Evolutionary conservation across 2,113 vertebrate genomes (phyloP), one percentile per base, ranked within the genome.

Genomic region (Lampris megalopsis): DNA sequence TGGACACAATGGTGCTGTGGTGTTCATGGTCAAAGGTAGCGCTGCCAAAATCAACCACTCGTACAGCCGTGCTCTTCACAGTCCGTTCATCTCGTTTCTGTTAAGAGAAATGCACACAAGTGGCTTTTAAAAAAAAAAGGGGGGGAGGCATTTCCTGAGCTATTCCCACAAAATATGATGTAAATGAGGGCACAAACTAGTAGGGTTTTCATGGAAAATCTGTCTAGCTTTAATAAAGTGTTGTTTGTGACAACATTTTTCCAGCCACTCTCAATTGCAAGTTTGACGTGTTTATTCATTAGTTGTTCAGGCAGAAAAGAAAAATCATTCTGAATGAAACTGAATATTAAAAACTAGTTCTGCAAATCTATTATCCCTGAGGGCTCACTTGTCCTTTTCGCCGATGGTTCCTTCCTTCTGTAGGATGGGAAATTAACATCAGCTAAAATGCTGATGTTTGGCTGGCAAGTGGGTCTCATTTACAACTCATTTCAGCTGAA

Each of bases 1-100:
- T 99, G 8, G 97, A 98, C 47, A 99, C 96, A 0, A 98, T 96
- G 4, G 97, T 97, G 91, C 97, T 98, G 92, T 99, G 98, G 66
- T 99, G 97, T 75, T 99, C 97, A 0, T 98, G 96, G 82, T 99
- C 97, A 60, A 99, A 99, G 0, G 97, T 99, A 75, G 97, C 98
- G 0, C 98, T 99, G 81, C 98, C 98, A 0, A 99, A 99, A 72
- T 99, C 98, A 50, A 99, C 97, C 52, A 99, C 94, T 0, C 96
- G 93, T 64, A 98, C 95, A 1, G 94, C 94, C 0, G 97, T 97
- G 92, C 92, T 97, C 93, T 96, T 98, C 62, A 99, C 94, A 0
- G 94, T 95, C 56, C 96, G 93, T 80, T 99, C 97, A 1, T 99
- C 97, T 40, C 97, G 92, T 82, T 97, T 98, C 98, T 99, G 88